Percentiles rank a stretch among this genome's conserved stretches.
phyloP scores from a whole-genome alignment of 2,113 vertebrate genomes.

The Alaudala cheleensis region DNA sequence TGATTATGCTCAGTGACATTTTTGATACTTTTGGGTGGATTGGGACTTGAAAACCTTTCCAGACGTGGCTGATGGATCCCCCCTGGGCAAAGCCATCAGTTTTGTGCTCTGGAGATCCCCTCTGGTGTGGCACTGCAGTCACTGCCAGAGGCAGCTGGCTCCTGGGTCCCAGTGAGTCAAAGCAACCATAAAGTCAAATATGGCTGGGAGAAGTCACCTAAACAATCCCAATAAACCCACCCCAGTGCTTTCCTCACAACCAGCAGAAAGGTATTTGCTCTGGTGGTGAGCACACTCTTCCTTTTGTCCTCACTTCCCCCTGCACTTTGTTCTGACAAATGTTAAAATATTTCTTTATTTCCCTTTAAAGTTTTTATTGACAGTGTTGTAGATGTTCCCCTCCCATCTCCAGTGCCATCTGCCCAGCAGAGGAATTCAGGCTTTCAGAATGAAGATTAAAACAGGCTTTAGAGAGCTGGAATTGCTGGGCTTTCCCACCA shows the following conservation, averaged over 20 bases:
- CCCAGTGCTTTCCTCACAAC: background rate
- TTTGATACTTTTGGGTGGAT: background rate
- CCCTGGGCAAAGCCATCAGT: background rate
- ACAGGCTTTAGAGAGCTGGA: background rate
- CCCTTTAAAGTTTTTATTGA: background rate
- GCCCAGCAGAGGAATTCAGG: background rate
- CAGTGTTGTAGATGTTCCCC: background rate
- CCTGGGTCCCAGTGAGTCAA: background rate
- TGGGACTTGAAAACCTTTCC: background rate
- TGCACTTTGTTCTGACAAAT: background rate
- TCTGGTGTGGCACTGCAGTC: rapidly evolving
- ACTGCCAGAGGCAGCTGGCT: background rate
- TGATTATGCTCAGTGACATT: background rate
- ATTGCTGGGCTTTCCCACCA: background rate
- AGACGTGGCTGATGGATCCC: background rate
- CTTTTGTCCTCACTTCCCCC: background rate
- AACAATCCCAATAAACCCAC: background rate
- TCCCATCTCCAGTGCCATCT: background rate
- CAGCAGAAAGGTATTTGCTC: background rate
- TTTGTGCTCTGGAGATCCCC: background rate
- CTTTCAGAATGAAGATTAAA: background rate
- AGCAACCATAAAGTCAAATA: background rate
- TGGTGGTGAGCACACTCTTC: background rate
- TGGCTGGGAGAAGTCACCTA: background rate
- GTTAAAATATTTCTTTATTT: background rate